These are phyloP conservation scores for Slavum lentiscoides DNA, from an alignment of 2,888 invertebrate species.

Conservation along the genomic window DNA sequence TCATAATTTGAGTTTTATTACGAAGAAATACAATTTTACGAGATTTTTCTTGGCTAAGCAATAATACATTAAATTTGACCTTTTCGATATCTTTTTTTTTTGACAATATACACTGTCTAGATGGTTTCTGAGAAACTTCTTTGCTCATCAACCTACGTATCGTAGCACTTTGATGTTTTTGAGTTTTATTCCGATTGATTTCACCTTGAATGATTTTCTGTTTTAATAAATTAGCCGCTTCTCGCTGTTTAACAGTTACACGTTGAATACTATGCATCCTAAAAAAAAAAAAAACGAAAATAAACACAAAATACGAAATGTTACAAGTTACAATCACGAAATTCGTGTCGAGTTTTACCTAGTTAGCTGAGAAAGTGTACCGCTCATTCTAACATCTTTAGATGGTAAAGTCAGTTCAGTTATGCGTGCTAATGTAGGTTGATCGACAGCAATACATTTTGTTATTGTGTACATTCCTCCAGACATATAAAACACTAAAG, in stretches of 20 bases:
- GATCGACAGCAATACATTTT: constrained; percentile 59
- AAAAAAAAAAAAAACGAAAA: constrained; percentile 44
- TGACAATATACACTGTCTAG: constrained; percentile 65
- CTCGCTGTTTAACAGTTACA: constrained; percentile 70
- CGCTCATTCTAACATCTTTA: constrained; percentile 73
- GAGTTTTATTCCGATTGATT: constrained; percentile 2
- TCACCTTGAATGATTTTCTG: constrained; percentile 62
- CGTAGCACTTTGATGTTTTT: constrained; percentile 54
- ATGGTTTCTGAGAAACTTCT: constrained; percentile 52
- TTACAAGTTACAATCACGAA: constrained; percentile 3
- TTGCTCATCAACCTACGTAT: constrained; percentile 56
- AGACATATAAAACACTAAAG: constrained; percentile 83
- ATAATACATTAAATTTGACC: constrained; percentile 70
- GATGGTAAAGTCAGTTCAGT: constrained; percentile 64
- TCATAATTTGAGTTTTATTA: constrained; percentile 68
- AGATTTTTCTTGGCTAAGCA: constrained; percentile 72
- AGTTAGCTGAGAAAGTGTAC: constrained; percentile 72
- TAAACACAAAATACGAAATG: constrained; percentile 10
- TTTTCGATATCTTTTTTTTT: constrained; percentile 73
- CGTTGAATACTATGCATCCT: constrained; percentile 72
- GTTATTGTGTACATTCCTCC: constrained; percentile 80
- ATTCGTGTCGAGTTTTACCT: constrained; percentile 59
- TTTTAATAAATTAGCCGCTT: constrained; percentile 63
- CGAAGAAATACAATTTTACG: constrained; percentile 68
- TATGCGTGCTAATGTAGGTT: constrained; percentile 60